Base-by-base conservation (phyloP, 2,888 invertebrate genomes). In the Caenorhabditis sp. region DNA sequence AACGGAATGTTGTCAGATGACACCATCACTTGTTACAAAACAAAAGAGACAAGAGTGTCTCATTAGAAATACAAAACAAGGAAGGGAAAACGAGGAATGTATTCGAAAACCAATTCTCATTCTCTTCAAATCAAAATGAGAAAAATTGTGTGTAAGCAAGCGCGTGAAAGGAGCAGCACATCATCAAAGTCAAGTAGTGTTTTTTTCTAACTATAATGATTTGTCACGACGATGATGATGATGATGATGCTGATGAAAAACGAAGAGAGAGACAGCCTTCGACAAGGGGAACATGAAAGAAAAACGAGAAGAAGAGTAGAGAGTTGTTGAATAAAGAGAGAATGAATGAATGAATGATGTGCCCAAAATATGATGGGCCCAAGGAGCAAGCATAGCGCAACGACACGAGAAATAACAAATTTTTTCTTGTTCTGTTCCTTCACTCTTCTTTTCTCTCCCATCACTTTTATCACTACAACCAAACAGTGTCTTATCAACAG, bases 111-210 rank as follows among this genome's bases (percentile, higher is more conserved):
- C 43, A 43, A 43, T 31, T 31, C 31, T 31, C 31, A 31, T 31
- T 31, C 31, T 31, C 31, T 43, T 43, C 43, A 43, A 43, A 43
- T 43, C 43, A 43, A 43, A 43, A 43, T 43, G 43, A 43, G 43
- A 43, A 43, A 43, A 43, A 36, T 36, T n/a, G n/a, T n/a, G n/a
- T n/a, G n/a, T n/a, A n/a, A 31, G 31, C 5, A 31, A 10, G 31
- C 31, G 31, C 31, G 31, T 10, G 31, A 31, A 43, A 17, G 43
- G 17, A 43, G 43, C 12, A 43, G 43, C 43, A 43, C 43, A 43
- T 43, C 43, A 43, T 43, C 43, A 43, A 43, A 43, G 43, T 43
- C 43, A 43, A 43, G 43, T 43, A 43, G 43, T 43, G 43, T 43
- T 43, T 43, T 43, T 43, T 43, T 10, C 43, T 43, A 43, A 43